These are phyloP conservation scores for Peromyscus polionotus DNA, from an alignment of 2,113 vertebrate genomes.

Conservation along the genomic window DNA sequence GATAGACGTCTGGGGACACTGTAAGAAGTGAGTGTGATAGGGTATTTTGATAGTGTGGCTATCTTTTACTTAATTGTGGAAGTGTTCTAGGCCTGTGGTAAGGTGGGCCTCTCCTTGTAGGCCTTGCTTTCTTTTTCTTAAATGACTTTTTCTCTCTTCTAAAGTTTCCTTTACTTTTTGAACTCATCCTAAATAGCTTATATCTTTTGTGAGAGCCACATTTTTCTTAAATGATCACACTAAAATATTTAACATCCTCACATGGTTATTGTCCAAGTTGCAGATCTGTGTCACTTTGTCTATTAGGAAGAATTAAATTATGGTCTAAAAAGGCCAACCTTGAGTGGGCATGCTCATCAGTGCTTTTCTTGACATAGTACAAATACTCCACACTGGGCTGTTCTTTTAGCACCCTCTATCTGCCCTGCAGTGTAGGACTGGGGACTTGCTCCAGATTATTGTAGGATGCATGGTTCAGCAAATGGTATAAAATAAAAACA, in stretches of 20 bases:
- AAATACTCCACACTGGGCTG: neutral
- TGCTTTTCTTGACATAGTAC: neutral
- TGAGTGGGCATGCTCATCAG: neutral
- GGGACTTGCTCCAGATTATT: neutral
- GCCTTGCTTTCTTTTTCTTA: too few relatives aligned
- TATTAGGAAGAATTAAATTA: neutral
- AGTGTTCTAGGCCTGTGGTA: neutral
- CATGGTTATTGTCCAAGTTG: neutral
- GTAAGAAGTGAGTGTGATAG: neutral
- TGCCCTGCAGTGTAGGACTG: neutral
- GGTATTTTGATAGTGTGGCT: neutral
- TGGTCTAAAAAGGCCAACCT: neutral
- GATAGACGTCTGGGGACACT: neutral
- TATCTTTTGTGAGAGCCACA: neutral
- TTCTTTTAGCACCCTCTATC: neutral
- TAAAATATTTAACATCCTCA: neutral
- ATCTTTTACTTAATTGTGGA: neutral
- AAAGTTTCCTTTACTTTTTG: neutral
- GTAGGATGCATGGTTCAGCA: neutral
- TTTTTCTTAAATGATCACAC: neutral
- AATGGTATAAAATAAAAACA: slow-evolving; percentile 7
- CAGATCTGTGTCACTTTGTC: neutral
- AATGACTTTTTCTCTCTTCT: neutral
- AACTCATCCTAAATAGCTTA: neutral
- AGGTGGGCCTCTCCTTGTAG: neutral